Percentiles rank a stretch among this genome's conserved stretches.
phyloP scores from a whole-genome alignment of 2,113 vertebrate species.

The Alosa alosa region DNA sequence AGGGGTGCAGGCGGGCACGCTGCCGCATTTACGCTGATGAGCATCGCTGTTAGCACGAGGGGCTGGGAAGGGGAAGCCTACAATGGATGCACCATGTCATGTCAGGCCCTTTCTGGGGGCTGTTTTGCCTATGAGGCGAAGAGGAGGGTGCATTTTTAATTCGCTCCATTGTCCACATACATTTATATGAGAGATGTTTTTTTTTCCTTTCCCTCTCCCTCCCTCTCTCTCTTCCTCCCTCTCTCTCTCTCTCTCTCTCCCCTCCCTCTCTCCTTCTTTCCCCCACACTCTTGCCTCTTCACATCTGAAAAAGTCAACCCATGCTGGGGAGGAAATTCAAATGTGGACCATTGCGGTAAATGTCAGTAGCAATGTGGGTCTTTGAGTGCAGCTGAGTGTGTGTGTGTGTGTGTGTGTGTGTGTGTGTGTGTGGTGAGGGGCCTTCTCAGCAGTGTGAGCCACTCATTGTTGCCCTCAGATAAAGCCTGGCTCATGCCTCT shows the following conservation, averaged over 20 bases:
- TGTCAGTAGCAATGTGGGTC: conserved; percentile 50
- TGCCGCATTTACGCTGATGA: too few species aligned
- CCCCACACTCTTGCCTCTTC: neutral
- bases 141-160: conserved; percentile 25
- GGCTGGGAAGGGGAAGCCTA: neutral
- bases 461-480: neutral
- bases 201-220: neutral
- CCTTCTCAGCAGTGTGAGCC: neutral
- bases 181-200: conserved; percentile 8
- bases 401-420: conserved; percentile 22
- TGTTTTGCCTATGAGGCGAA: conserved; percentile 29
- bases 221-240: neutral
- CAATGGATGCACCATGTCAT: conserved; percentile 33
- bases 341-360: conserved; percentile 46
- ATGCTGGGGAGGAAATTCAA: conserved; percentile 50
- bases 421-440: neutral
- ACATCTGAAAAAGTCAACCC: conserved; percentile 45
- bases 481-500: conserved; percentile 4
- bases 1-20: too few species aligned
- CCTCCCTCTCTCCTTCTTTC: neutral
- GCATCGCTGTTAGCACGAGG: too few species aligned
- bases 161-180: conserved; percentile 32
- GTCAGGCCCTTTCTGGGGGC: conserved; percentile 30
- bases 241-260: neutral
- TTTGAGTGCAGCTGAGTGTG: conserved; percentile 40